Conservation (phyloP, 2,888 invertebrate genomes). For the Ophion costatus region DNA sequence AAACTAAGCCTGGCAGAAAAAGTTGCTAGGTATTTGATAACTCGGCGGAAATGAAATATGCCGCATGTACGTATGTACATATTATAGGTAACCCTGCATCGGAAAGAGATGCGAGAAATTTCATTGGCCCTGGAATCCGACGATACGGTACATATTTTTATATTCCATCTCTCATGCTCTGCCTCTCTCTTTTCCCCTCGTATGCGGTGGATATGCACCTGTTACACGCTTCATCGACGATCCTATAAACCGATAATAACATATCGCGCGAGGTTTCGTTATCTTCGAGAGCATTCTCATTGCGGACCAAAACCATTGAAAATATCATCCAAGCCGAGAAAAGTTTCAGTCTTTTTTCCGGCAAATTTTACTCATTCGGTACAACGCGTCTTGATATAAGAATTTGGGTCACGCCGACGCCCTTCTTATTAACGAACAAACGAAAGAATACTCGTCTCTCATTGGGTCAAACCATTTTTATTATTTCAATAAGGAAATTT, state of each 20-base stretch:
- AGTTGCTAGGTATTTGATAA: background rate
- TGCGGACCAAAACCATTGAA: background rate
- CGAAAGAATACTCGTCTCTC: no score
- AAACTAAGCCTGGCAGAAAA: background rate
- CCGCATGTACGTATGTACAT: background rate
- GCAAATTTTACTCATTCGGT: background rate
- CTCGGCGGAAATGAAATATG: background rate
- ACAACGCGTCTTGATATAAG: no score
- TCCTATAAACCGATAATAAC: conserved; percentile 42
- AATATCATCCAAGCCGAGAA: background rate
- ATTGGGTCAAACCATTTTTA: background rate
- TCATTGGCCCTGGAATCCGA: background rate
- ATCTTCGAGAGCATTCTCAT: background rate
- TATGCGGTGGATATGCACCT: conserved; percentile 43
- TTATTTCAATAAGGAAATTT: no score
- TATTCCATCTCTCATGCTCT: background rate
- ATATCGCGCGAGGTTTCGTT: conserved; percentile 8
- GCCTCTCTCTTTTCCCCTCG: background rate
- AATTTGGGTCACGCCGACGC: no score
- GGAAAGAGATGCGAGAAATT: conserved; percentile 21
- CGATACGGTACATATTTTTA: background rate
- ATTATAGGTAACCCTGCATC: conserved; percentile 28
- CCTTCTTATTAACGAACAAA: background rate
- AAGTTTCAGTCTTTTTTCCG: background rate
- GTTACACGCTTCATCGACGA: conserved; percentile 56